Evolutionary conservation across 2,113 vertebrate genomes (phyloP), one percentile per base, ranked within the genome.

Genomic region (Gopherus evgoodei): DNA sequence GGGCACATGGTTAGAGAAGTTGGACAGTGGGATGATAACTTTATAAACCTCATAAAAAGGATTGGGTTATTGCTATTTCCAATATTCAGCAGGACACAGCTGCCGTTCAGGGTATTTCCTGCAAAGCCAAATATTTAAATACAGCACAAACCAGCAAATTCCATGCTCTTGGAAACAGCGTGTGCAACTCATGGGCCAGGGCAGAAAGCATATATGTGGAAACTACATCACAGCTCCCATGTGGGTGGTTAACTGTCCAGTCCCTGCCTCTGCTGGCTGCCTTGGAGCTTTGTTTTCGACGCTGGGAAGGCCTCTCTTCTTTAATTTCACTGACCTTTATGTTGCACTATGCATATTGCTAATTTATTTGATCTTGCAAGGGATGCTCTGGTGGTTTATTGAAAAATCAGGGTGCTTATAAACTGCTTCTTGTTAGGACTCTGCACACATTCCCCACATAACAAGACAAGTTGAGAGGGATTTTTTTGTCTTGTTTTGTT

Each of bases 301-400:
- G 31, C 86, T 93, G 91, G 91, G 90, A 93, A 54, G 62, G 29
- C 11, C 82, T 87, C 76, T 90, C 52, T 86, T 24, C 88, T 84
- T n/a, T 21, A 53, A 62, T 90, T 89, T 88, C 1, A 0, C 81
- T 94, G 95, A 80, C 85, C 88, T 93, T 93, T 81, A 57, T 59
- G 1, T 3, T 0, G 72, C 11, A 35, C 80, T 0, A 0, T 14
- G 31, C 54, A 47, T 54, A 79, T 75, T 1, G 19, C 38, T 93
- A 85, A 89, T 93, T 95, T 81, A 81, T 85, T 93, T 91, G 35
- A 47, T 19, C 57, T 47, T 75, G 29, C 27, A 53, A 75, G 75
- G 90, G 81, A 35, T 0, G 0, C 81, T 59, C 56, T 2, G 29
- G 52, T 79, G 59, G 8, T 65, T 44, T 35, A 11, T 65, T 44